Conservation (phyloP, 2,113 vertebrate species). For the Typhlomys cinereus region DNA sequence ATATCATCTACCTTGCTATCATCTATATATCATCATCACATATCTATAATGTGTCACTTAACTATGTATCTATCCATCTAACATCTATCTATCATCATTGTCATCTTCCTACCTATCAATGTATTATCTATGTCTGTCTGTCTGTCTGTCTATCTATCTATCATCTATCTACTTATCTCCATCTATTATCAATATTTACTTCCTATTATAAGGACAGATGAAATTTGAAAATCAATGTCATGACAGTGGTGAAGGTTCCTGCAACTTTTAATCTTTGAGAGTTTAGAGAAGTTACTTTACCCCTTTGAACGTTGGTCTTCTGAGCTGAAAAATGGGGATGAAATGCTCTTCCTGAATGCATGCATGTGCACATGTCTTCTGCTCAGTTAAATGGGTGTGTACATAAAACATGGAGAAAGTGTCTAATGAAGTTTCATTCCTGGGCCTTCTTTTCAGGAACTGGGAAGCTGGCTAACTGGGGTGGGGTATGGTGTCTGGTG, state of each 20-base stretch:
- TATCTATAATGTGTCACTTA: too few species aligned
- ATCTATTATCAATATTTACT: too few species aligned
- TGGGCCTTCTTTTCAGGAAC: neutral
- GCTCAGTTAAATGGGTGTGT: neutral
- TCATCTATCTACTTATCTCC: too few species aligned
- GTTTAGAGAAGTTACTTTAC: neutral
- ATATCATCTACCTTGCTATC: too few species aligned
- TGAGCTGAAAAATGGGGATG: neutral
- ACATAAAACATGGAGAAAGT: neutral
- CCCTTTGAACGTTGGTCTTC: neutral
- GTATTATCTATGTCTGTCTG: too few species aligned
- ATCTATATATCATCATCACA: too few species aligned
- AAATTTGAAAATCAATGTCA: conserved; percentile 25
- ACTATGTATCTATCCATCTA: too few species aligned
- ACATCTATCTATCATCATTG: too few species aligned
- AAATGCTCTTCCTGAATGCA: neutral
- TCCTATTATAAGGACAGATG: neutral
- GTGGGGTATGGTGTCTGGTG: neutral
- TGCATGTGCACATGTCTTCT: too few species aligned
- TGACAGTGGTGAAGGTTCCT: neutral
- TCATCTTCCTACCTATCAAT: too few species aligned
- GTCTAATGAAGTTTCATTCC: neutral
- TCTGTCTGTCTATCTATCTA: too few species aligned
- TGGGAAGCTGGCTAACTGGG: neutral
- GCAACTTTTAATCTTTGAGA: neutral